A percentile compares a stretch with the other conserved stretches of the same genome.
Conservation (phyloP, 1,140 invertebrate genomes). For the Hyphantria cunea region DNA sequence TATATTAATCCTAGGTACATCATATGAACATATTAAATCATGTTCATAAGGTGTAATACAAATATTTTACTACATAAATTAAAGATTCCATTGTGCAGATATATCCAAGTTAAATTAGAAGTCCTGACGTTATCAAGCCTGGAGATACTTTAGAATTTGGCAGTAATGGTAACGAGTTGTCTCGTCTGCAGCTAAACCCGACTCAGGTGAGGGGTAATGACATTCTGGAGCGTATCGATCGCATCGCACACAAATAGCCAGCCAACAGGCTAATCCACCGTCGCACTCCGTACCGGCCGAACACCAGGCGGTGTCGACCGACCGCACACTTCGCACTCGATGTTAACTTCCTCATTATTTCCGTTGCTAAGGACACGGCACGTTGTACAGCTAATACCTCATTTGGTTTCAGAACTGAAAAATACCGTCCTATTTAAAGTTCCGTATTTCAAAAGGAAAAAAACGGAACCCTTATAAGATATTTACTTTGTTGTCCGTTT, state of each 20-base stretch:
- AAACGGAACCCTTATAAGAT: no score
- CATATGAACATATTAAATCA: no score
- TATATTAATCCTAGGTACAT: no score
- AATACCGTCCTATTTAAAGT: no score
- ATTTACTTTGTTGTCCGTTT: no score
- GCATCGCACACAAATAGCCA: conserved; percentile 50
- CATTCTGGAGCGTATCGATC: conserved; percentile 61
- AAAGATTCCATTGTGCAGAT: no score
- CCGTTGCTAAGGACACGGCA: conserved; percentile 6
- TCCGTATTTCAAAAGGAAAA: no score
- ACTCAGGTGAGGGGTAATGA: conserved; percentile 53
- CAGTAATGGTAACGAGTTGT: conserved; percentile 26
- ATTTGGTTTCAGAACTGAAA: no score
- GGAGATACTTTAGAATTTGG: conserved; percentile 19
- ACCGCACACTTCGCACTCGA: conserved; percentile 17
- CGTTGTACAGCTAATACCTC: no score
- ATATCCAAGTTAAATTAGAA: background rate
- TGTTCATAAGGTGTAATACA: no score
- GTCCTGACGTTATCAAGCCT: background rate
- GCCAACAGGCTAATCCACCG: conserved; percentile 29
- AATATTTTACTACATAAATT: no score
- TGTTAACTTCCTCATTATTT: conserved; percentile 26
- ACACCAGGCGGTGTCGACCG: background rate
- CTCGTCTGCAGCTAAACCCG: conserved; percentile 17
- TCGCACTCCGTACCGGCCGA: conserved; percentile 13